A percentile compares a stretch with the other conserved stretches of the same genome.
These are phyloP conservation scores for Sanderia malayensis DNA, from an alignment of 30 jellyfish, hydroid and myxozoan species.

Conservation along the genomic window DNA sequence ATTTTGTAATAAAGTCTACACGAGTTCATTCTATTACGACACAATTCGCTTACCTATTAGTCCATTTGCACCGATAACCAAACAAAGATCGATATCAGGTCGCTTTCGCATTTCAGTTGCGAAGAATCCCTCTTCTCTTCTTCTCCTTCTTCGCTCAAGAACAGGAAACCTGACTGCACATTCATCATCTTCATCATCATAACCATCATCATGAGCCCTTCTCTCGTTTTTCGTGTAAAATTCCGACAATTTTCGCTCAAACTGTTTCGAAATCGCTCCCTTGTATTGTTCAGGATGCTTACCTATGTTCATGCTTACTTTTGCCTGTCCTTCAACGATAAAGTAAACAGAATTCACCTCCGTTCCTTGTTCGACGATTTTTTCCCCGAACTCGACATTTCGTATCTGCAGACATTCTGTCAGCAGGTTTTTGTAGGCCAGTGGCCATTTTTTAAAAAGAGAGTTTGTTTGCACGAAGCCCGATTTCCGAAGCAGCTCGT, in stretches of 20 bases:
- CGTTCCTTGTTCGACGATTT: slow-evolving; percentile 71
- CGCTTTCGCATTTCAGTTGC: slow-evolving; percentile 82
- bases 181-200: slow-evolving; percentile 38
- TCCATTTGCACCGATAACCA: slow-evolving; percentile 34
- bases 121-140: slow-evolving; percentile 54
- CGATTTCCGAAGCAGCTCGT: slow-evolving; percentile 75
- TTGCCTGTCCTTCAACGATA: slow-evolving; percentile 82
- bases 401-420: slow-evolving; percentile 79
- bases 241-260: slow-evolving; percentile 13
- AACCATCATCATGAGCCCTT: too few relatives aligned
- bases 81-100: slow-evolving; percentile 48
- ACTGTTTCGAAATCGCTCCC: slow-evolving; percentile 17
- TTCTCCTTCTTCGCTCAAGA: slow-evolving; percentile 37
- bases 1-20: too few relatives aligned
- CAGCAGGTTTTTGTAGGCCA: slow-evolving; percentile 78
- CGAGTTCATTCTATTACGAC: too few relatives aligned
- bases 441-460: slow-evolving; percentile 82
- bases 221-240: slow-evolving; percentile 10
- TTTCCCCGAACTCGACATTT: slow-evolving; percentile 66
- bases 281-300: slow-evolving; percentile 57
- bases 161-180: slow-evolving; percentile 40
- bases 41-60: slow-evolving; percentile 32
- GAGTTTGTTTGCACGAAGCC: slow-evolving; percentile 86
- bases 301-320: slow-evolving; percentile 49
- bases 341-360: slow-evolving; percentile 50